These are phyloP conservation scores for Catamblyrhynchus diadema DNA, from an alignment of 2,797 vertebrate species.

Conservation along the genomic window DNA sequence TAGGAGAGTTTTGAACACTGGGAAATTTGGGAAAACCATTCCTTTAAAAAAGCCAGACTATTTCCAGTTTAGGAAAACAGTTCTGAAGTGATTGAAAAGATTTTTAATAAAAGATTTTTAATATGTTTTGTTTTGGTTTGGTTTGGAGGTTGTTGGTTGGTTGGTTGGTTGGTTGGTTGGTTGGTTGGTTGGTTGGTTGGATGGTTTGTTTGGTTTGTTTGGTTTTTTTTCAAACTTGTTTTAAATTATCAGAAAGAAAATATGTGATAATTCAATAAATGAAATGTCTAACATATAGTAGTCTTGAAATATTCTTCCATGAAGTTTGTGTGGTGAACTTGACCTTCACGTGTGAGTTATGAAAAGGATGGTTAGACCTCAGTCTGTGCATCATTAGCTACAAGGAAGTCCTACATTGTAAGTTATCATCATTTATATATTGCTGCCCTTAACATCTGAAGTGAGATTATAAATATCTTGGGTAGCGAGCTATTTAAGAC, in stretches of 20 bases:
- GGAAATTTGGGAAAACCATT: not conserved
- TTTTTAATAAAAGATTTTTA: not conserved
- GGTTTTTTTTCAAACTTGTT: not conserved
- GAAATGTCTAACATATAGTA: not conserved
- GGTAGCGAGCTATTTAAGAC: not conserved
- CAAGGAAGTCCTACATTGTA: conserved; percentile 9
- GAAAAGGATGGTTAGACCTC: not conserved
- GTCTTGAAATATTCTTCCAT: not conserved
- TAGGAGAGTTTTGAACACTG: not conserved
- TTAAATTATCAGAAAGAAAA: not conserved
- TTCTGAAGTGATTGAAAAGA: not conserved
- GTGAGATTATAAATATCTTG: not conserved
- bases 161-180: not conserved
- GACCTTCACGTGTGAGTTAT: not conserved
- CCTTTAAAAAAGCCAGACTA: not conserved
- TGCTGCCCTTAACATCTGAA: not conserved
- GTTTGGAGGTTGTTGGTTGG: not conserved
- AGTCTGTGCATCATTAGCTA: not conserved
- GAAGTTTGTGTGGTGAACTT: not conserved
- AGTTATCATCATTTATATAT: conserved; percentile 12
- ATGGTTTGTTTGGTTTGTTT: not conserved
- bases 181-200: not conserved
- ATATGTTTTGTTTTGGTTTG: not conserved
- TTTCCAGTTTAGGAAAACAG: not conserved
- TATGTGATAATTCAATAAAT: fast-evolving